Percentiles rank a stretch among this genome's conserved stretches.
These are phyloP conservation scores for Dasyornis broadbenti DNA, from an alignment of 2,113 vertebrate genomes.

Conservation along the genomic window DNA sequence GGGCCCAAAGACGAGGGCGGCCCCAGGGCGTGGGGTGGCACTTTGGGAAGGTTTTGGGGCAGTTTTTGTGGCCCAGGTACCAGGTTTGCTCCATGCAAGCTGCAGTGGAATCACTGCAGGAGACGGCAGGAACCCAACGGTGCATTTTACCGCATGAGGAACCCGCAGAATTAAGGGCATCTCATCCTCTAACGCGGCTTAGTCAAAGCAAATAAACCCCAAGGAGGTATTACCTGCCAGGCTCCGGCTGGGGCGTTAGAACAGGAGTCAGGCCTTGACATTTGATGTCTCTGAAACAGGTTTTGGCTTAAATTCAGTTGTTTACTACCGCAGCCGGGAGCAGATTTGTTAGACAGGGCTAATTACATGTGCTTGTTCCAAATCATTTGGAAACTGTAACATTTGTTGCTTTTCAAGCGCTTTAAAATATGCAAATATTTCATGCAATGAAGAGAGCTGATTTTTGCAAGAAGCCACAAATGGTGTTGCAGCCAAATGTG, in stretches of 20 bases:
- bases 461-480: not conserved
- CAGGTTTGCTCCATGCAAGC: fast-evolving
- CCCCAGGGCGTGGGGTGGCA: fast-evolving
- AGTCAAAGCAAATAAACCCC: not conserved
- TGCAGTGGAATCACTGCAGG: fast-evolving
- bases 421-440: slow-evolving; percentile 57
- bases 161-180: not conserved
- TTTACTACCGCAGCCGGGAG: slow-evolving; percentile 43
- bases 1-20: fast-evolving
- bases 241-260: not conserved
- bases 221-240: not conserved
- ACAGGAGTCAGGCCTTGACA: slow-evolving; percentile 21
- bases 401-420: slow-evolving; percentile 51
- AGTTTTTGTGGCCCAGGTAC: fast-evolving
- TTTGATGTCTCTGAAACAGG: slow-evolving; percentile 24
- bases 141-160: fast-evolving
- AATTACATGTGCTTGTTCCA: slow-evolving; percentile 55
- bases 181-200: not conserved
- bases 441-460: not conserved
- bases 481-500: not conserved
- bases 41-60: not conserved
- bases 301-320: slow-evolving; percentile 47
- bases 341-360: slow-evolving; percentile 57
- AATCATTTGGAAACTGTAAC: slow-evolving; percentile 50
- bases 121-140: fast-evolving